phyloP scores from a whole-genome alignment of 2,888 invertebrate genomes.

The Allacma fusca region DNA sequence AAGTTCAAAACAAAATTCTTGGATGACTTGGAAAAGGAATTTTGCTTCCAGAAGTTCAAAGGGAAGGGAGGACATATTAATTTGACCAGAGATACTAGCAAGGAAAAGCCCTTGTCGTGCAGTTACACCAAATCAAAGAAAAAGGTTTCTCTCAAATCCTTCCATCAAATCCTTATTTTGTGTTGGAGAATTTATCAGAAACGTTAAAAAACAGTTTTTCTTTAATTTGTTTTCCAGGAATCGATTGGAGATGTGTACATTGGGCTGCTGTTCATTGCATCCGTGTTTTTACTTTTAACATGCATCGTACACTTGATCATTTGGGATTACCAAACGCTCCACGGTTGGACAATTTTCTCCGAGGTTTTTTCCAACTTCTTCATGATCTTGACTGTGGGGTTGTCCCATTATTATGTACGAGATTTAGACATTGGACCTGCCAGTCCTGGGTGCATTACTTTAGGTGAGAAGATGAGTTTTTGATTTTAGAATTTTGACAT shows the following conservation, averaged over 20 bases:
- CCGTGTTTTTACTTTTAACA: slow-evolving; percentile 2
- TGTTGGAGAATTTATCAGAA: too few relatives aligned
- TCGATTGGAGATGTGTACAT: slow-evolving; percentile 24
- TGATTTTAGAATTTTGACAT: too few relatives aligned
- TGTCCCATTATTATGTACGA: slow-evolving; percentile 16
- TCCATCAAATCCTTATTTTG: too few relatives aligned
- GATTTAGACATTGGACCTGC: background rate
- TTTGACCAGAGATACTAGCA: too few relatives aligned
- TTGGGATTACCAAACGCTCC: slow-evolving; percentile 14
- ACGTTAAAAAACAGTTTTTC: too few relatives aligned
- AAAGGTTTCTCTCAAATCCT: too few relatives aligned
- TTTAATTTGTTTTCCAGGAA: slow-evolving; percentile 20
- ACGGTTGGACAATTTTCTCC: slow-evolving; percentile 25
- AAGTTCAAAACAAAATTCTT: background rate
- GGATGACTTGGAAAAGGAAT: background rate
- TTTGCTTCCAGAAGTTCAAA: background rate
- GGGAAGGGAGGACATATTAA: too few relatives aligned
- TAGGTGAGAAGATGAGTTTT: background rate
- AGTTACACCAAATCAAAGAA: too few relatives aligned
- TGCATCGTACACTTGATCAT: slow-evolving; percentile 10
- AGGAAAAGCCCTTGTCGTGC: too few relatives aligned
- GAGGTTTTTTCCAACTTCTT: slow-evolving; percentile 32
- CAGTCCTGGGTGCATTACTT: background rate
- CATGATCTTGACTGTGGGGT: slow-evolving; percentile 22
- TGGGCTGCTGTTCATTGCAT: slow-evolving; percentile 7